Conservation (phyloP, 2,888 invertebrate genomes). For the Eupithecia pulchellata region DNA sequence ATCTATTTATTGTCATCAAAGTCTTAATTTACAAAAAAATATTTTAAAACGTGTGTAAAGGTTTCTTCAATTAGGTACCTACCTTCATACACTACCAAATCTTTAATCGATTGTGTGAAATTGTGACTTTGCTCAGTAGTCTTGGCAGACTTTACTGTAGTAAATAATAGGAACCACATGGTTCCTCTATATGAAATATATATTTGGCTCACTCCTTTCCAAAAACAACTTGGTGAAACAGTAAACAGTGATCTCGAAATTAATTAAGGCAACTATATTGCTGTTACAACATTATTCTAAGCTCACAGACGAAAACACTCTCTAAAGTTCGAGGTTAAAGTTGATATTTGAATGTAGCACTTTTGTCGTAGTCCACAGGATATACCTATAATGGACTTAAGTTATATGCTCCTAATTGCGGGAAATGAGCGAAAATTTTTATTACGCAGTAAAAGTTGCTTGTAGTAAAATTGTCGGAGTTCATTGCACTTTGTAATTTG, state of each 20-base stretch:
- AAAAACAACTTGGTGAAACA: slow-evolving; percentile 43
- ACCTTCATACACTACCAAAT: background rate
- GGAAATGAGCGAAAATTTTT: slow-evolving; percentile 77
- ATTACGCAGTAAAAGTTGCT: slow-evolving; percentile 71
- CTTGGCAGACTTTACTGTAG: background rate
- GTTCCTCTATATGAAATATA: background rate
- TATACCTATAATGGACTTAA: slow-evolving; percentile 46
- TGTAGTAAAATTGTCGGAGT: slow-evolving; percentile 71
- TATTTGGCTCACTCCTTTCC: slow-evolving; percentile 18
- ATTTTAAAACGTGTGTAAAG: background rate
- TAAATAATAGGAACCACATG: slow-evolving; percentile 2
- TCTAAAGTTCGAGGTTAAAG: background rate
- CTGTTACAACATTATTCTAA: slow-evolving; percentile 51
- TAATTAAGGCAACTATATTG: slow-evolving; percentile 64
- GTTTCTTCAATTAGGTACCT: background rate
- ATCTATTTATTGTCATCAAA: slow-evolving; percentile 10
- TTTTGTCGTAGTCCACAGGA: slow-evolving; percentile 35
- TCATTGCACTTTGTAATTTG: slow-evolving; percentile 70
- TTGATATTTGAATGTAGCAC: slow-evolving; percentile 18
- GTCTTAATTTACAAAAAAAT: background rate
- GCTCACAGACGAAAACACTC: slow-evolving; percentile 25
- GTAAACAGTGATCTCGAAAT: slow-evolving; percentile 61
- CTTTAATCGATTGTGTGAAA: background rate
- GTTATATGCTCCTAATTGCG: slow-evolving; percentile 65
- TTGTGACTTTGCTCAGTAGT: background rate